Base-by-base conservation (phyloP, 2,113 vertebrate genomes). In the Synchiropus splendidus region DNA sequence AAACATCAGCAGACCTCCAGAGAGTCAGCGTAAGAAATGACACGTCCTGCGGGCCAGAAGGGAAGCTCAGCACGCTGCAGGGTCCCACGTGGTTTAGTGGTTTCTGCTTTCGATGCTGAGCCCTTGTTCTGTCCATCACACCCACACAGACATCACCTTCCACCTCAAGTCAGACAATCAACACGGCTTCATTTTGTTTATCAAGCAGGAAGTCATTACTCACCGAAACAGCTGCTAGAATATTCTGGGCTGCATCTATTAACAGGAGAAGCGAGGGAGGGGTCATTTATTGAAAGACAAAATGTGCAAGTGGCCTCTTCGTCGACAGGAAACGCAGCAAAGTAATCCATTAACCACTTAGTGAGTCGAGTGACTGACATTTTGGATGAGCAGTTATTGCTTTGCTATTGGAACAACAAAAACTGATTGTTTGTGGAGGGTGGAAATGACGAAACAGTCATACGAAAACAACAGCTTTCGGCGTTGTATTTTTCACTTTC, bases 71-170 rank as follows among this genome's bases (percentile, higher is more conserved):
- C n/a, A n/a, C n/a, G n/a, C n/a, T n/a, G n/a, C n/a, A 63, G 43
- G 48, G 64, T 74, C 54, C 41, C 73, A 71, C 55, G 40, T 69
- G 36, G 27, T 52, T 43, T 39, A 35, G 32, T 10, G 8, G 30
- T 48, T 58, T 56, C 36, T 42, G n/a, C n/a, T 14, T n/a, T 14
- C 33, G 11, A 9, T 31, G 11, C 36, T 44, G 51, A 39, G 49
- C 62, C 39, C 54, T 18, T 45, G 61, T 66, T 67, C 66, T 62
- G 59, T 62, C 51, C 39, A 51, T 59, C 36, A 45, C 71, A 2
- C 72, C 70, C 66, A 66, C 74, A 12, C 60, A 4, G 43, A 18
- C 18, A 31, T n/a, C n/a, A n/a, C n/a, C 43, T 42, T 27, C 21
- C 40, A 34, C 40, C 13, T 16, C 4, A 18, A 36, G 45, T 44